Evolutionary conservation across 2,797 vertebrate species (phyloP), one percentile per base, ranked within the genome.

Genomic region (Poecile montanus): DNA sequence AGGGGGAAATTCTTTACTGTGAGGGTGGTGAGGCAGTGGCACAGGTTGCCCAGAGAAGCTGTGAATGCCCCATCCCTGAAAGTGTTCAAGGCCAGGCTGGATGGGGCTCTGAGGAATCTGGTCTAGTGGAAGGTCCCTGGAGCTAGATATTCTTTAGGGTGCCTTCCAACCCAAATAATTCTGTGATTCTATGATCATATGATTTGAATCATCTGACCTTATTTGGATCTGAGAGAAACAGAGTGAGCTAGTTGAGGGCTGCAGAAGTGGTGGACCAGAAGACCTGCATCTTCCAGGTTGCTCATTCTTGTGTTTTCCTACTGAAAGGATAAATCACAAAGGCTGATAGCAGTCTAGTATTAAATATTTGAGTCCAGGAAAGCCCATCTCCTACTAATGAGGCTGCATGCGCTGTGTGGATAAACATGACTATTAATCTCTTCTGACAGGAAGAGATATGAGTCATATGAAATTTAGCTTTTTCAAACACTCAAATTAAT

Each of bases 401-500:
- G 57, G 17, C 21, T 67, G 13, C 61, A 81, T 73, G 34, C 71
- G 47, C 20, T 90, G 25, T 8, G 2, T 74, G 23, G 42, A 74
- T 94, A 85, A 93, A 92, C 50, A 81, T 30, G 42, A 22, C 50
- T 75, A 65, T 78, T 81, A 84, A 72, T 84, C 58, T 89, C 3
- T 77, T 74, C 77, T 86, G 80, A 88, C 66, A 75, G 38, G 62
- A 93, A 84, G 51, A 71, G 12, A 30, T 61, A 89, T 88, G 89
- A 93, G 53, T 94, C 67, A 85, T 91, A 73, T 6, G 53, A 82
- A 63, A 77, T 63, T 44, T 38, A 82, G 42, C 42, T 87, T 92
- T 93, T 89, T 73, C 65, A 79, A 94, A 83, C 65, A 47, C 38
- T 93, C 71, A 77, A 5, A 80, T n/a, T n/a, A 77, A 83, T 36